These are phyloP conservation scores for Dicyrtomina minuta DNA, from an alignment of 2,888 invertebrate genomes.

Conservation along the genomic window DNA sequence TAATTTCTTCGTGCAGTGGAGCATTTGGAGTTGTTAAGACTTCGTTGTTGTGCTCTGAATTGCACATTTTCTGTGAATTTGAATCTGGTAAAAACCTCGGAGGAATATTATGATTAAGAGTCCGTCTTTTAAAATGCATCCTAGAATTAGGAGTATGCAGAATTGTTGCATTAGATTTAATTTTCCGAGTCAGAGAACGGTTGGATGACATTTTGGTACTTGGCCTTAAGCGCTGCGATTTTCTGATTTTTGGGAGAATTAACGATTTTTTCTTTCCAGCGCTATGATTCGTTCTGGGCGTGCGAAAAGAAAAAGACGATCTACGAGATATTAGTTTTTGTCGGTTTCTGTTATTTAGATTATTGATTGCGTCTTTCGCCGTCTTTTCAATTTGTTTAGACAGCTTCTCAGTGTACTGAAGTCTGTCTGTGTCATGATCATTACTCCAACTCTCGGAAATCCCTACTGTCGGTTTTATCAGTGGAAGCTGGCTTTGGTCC, in stretches of 20 bases:
- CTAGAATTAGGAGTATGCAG: background rate
- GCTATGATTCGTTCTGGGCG: background rate
- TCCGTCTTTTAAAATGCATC: background rate
- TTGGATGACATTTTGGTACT: background rate
- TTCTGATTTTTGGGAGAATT: background rate
- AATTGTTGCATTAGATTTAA: background rate
- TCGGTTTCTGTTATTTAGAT: background rate
- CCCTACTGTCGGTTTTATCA: background rate
- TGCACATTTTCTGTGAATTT: background rate
- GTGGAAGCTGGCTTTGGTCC: background rate
- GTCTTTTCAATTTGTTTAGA: background rate
- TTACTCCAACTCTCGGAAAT: background rate
- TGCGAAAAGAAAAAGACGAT: background rate
- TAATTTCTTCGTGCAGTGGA: background rate
- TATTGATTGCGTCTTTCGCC: background rate
- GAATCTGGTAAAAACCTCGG: background rate
- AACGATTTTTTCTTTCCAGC: background rate
- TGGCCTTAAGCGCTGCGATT: background rate
- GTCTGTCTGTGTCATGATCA: no score
- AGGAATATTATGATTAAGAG: background rate
- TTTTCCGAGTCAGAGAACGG: slow-evolving; percentile 1
- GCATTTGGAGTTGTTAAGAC: no score
- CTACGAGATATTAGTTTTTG: no score
- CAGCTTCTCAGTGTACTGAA: background rate
- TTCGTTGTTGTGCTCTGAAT: background rate